Evolutionary conservation across 2,888 invertebrate species (phyloP).

Genomic region (Philereme vetulata): DNA sequence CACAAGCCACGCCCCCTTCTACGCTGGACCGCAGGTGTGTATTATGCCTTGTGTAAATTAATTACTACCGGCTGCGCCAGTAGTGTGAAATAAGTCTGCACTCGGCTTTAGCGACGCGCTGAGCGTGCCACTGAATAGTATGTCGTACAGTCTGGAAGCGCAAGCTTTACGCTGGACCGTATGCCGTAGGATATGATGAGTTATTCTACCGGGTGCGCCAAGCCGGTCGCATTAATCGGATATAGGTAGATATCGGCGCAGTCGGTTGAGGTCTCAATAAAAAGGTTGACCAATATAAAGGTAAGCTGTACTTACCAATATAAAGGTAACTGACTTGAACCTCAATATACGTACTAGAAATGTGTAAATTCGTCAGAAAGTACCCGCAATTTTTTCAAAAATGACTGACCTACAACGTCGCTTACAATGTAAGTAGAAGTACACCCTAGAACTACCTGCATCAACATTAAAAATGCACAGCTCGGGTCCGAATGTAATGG

Average conservation of each 20-base stretch:
- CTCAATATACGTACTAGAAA: no score
- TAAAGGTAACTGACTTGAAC: no score
- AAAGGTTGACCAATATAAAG: no score
- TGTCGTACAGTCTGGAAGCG: constrained; percentile 84
- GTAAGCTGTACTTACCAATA: no score
- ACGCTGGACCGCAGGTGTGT: constrained; percentile 77
- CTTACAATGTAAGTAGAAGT: no score
- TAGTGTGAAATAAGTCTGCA: constrained; percentile 50
- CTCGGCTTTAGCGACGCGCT: constrained; percentile 66
- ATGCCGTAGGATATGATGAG: constrained; percentile 37
- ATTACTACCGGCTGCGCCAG: constrained; percentile 8
- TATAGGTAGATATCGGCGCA: constrained; percentile 3
- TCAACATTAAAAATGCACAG: no score
- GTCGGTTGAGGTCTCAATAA: background rate
- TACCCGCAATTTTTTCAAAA: no score
- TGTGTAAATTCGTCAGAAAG: no score
- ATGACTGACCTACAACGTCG: no score
- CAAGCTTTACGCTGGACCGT: constrained; percentile 75
- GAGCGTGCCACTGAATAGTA: constrained; percentile 58
- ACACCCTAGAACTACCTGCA: no score
- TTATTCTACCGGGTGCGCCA: constrained; percentile 7
- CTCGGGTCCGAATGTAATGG: no score
- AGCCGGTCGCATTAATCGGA: no score
- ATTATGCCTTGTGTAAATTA: constrained; percentile 2
- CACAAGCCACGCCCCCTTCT: constrained; percentile 60